These are phyloP conservation scores for Gobio occitaniae DNA, from an alignment of 2,797 vertebrate genomes.

Conservation along the genomic window DNA sequence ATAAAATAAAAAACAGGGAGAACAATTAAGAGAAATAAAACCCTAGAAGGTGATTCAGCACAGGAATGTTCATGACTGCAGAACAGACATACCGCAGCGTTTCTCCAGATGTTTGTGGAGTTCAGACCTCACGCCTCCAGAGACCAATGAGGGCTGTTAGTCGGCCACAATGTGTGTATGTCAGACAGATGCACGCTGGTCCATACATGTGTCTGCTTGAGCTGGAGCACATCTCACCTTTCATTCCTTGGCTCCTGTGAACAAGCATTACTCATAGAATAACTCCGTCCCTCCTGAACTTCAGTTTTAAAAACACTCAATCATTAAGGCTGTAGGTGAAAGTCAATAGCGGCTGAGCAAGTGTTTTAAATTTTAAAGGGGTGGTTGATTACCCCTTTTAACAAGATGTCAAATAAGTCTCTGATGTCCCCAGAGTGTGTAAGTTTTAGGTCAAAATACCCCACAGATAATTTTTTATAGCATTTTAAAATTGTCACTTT, in stretches of 20 bases:
- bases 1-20: neutral
- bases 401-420: no score
- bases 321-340: neutral
- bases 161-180: slow-evolving; percentile 13
- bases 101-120: slow-evolving; percentile 49
- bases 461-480: no score
- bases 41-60: slow-evolving; percentile 3
- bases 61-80: slow-evolving; percentile 30
- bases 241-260: slow-evolving; percentile 21
- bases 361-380: neutral
- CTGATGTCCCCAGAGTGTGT: no score
- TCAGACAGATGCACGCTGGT: slow-evolving; percentile 30
- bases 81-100: slow-evolving; percentile 13
- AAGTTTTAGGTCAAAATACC: no score
- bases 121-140: slow-evolving; percentile 8
- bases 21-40: slow-evolving; percentile 27
- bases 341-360: neutral
- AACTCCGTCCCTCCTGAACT: neutral
- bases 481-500: no score
- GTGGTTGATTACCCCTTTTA: no score
- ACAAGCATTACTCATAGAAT: slow-evolving; percentile 1
- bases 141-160: slow-evolving; percentile 12
- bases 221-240: slow-evolving; percentile 19
- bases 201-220: slow-evolving; percentile 10
- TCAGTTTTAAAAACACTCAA: neutral